These are phyloP conservation scores for Latrodectus geometricus DNA, from an alignment of 1,140 invertebrate genomes.

Conservation along the genomic window DNA sequence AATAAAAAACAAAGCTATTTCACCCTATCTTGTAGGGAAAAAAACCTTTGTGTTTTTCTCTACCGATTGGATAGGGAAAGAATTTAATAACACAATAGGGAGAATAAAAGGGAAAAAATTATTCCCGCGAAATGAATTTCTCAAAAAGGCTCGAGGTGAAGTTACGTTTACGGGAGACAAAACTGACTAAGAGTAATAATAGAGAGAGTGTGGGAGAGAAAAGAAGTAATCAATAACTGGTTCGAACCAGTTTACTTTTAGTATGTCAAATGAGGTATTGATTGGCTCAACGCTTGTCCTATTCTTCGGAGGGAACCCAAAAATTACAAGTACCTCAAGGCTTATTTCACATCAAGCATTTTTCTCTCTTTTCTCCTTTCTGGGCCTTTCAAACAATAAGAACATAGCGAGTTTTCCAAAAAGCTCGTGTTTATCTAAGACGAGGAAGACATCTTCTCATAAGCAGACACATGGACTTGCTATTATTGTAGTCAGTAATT, in stretches of 20 bases:
- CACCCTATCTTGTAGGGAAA: constrained; percentile 2
- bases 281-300: not conserved
- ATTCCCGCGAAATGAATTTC: constrained; percentile 44
- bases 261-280: not conserved
- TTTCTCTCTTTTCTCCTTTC: not conserved
- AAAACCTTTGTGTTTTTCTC: constrained; percentile 41
- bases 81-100: constrained; percentile 19
- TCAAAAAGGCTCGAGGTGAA: constrained; percentile 36
- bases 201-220: not conserved
- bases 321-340: not conserved
- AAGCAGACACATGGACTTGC: not conserved
- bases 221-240: not conserved
- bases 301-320: not conserved
- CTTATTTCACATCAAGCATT: not conserved
- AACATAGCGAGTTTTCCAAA: not conserved
- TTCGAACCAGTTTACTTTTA: not conserved
- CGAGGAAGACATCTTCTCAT: not conserved
- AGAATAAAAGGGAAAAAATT: constrained; percentile 9
- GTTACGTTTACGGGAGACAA: constrained; percentile 29
- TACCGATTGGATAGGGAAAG: constrained; percentile 35
- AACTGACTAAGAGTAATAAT: constrained; percentile 38
- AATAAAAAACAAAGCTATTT: constrained; percentile 15
- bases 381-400: not conserved
- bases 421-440: not conserved
- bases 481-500: not conserved